Percentiles rank a stretch among this genome's conserved stretches.
Evolutionary conservation across 2,888 invertebrate species (phyloP).

Genomic region (Ceraclea dissimilis): DNA sequence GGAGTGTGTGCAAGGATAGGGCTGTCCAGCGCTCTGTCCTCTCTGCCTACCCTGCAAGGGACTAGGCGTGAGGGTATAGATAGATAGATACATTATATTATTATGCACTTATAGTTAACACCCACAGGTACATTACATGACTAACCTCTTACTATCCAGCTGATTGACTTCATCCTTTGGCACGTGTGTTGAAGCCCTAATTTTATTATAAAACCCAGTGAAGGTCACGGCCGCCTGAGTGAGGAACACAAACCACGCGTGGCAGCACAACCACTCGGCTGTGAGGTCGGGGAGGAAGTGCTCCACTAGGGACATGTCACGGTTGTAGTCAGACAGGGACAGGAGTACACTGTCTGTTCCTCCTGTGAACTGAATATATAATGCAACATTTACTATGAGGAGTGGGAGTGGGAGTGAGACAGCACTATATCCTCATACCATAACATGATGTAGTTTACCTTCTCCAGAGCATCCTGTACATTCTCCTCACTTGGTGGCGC

Average conservation of each 20-base stretch:
- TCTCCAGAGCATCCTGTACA: conserved; percentile 13
- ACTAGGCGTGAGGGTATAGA: no score
- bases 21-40: no score
- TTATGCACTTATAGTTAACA: no score
- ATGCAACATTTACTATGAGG: background rate
- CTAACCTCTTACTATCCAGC: conserved; percentile 16
- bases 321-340: conserved; percentile 10
- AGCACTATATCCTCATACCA: background rate
- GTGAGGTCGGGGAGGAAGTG: conserved; percentile 45
- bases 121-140: no score
- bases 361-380: conserved; percentile 18
- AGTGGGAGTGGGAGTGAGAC: no score
- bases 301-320: conserved; percentile 28
- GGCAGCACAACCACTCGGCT: conserved; percentile 47
- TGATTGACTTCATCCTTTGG: conserved; percentile 17
- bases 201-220: conserved; percentile 18
- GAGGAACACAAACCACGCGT: conserved; percentile 45
- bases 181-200: conserved; percentile 14
- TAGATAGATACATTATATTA: no score
- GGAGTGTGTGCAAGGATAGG: no score
- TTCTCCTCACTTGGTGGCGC: conserved; percentile 9
- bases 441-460: conserved; percentile 7
- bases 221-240: conserved; percentile 27
- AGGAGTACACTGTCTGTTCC: conserved; percentile 20
- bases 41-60: no score